Evolutionary conservation across 2,113 vertebrate species (phyloP).

Genomic region (Perca schrenkii): DNA sequence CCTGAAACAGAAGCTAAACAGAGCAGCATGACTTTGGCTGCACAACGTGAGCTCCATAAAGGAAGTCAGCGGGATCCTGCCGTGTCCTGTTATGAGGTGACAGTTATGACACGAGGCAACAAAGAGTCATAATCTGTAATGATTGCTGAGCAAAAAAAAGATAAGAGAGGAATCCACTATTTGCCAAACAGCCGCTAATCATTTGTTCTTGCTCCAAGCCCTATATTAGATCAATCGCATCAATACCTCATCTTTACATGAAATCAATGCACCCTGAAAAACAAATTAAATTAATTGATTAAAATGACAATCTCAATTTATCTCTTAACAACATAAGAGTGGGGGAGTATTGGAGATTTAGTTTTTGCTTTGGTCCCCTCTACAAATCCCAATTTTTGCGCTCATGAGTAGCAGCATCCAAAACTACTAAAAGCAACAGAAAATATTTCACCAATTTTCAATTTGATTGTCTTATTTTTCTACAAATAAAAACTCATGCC

Average conservation of each 20-base stretch:
- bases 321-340: neutral
- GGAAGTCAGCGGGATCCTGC: slow-evolving; percentile 26
- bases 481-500: too few species aligned
- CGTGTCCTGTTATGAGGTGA: slow-evolving; percentile 55
- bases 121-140: slow-evolving; percentile 46
- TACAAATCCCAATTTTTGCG: neutral
- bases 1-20: slow-evolving; percentile 36
- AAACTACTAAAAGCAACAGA: neutral
- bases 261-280: slow-evolving; percentile 2
- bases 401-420: neutral
- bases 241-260: slow-evolving; percentile 10
- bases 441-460: neutral
- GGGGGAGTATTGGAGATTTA: neutral
- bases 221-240: slow-evolving; percentile 4
- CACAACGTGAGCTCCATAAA: neutral
- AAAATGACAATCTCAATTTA: slow-evolving; percentile 17
- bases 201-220: neutral
- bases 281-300: neutral
- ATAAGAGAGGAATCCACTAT: slow-evolving; percentile 1
- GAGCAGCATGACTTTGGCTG: slow-evolving; percentile 35
- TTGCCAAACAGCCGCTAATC: slow-evolving; percentile 43
- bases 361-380: neutral
- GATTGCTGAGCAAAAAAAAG: neutral
- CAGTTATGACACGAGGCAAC: slow-evolving; percentile 32
- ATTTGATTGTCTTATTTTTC: neutral